Percentiles rank a stretch among this genome's conserved stretches.
Evolutionary conservation across 2,113 vertebrate species (phyloP).

Genomic region (Uria lomvia): DNA sequence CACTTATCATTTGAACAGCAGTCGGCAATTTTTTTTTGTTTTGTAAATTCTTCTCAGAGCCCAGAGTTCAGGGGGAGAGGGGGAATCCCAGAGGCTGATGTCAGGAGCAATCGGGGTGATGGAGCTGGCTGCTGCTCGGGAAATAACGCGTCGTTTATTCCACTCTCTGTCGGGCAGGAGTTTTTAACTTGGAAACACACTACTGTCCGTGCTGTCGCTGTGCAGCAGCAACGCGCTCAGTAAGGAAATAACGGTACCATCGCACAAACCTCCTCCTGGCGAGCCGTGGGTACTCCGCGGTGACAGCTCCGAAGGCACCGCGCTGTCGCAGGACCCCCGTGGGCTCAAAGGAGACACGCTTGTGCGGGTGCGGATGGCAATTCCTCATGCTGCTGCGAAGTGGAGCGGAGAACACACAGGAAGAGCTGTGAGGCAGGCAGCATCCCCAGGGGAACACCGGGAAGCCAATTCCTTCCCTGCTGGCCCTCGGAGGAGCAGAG

Average conservation of each 20-base stretch:
- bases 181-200: neutral
- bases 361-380: neutral
- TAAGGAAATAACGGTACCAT: neutral
- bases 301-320: neutral
- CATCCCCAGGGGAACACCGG: neutral
- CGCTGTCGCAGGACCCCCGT: neutral
- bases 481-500: neutral
- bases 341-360: neutral
- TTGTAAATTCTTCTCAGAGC: slow-evolving; percentile 11
- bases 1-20: slow-evolving; percentile 61
- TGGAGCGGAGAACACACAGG: neutral
- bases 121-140: neutral
- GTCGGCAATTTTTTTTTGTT: slow-evolving; percentile 40
- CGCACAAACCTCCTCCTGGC: fast-evolving
- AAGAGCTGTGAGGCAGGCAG: neutral
- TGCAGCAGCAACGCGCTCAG: neutral
- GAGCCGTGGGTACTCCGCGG: neutral
- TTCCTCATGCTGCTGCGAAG: neutral
- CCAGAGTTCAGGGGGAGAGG: neutral
- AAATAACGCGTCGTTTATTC: neutral
- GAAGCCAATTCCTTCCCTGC: neutral
- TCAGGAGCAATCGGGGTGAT: slow-evolving; percentile 12
- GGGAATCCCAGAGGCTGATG: slow-evolving; percentile 46
- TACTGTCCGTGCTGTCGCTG: neutral
- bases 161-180: neutral